Base-by-base conservation (phyloP, 2,113 vertebrate species). In the Laticauda colubrina region DNA sequence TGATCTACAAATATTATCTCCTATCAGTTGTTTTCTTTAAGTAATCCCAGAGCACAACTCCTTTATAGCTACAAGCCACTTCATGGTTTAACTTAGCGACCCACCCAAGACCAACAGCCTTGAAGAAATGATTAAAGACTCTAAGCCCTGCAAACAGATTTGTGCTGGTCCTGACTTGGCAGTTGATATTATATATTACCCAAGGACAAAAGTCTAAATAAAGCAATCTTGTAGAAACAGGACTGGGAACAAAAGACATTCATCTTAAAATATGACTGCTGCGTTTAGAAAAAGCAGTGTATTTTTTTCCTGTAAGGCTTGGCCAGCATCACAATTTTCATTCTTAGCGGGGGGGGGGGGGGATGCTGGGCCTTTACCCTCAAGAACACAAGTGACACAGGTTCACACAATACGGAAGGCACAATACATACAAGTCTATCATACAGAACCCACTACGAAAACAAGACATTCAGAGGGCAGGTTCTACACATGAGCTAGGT, bases 401-500 rank as follows among this genome's bases (percentile, higher is more conserved):
- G 29, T 94, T 92, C 86, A 93, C 91, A 90, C 81, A 90, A 64
- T n/a, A 95, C 90, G 94, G 85, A 88, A 86, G 26, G 26, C 48
- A 51, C 48, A 51, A 54, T 94, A 39, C 93, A 94, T 64, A 95
- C 18, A 26, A 64, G 61, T 15, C 85, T 29, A 59, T 26, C 3
- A 91, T 23, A 95, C 95, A 93, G 93, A 0, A n/a, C 2, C 21
- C n/a, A 18, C 2, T 9, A 55, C 89, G 21, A 57, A 57, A 57
- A 57, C 6, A 57, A 57, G 18, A 21, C 0, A 21, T 21, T 15
- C 1, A 51, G 64, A 34, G n/a, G 89, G 96, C 93, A 85, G 85
- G 69, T 59, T 94, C 75, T 88, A 86, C n/a, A 93, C 59, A 94
- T 93, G 43, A 91, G 96, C 95, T 93, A 89, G 92, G 24, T 94